Evolutionary conservation across 37 sponge, comb jelly and placozoan genomes (phyloP), one percentile per base, ranked within the genome.

Genomic region (Amphimedon queenslandica): DNA sequence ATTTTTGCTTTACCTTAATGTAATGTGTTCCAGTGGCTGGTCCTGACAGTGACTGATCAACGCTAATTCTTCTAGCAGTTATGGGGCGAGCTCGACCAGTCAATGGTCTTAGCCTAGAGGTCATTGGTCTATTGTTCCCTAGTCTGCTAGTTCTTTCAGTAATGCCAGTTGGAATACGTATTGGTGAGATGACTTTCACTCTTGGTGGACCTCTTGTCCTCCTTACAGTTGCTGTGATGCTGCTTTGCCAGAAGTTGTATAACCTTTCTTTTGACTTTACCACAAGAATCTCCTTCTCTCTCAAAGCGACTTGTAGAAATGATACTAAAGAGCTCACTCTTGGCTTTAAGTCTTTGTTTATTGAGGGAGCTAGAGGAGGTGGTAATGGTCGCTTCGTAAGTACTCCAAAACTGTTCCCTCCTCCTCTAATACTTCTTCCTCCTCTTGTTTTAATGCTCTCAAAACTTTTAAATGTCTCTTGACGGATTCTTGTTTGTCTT

Each of bases 161-260:
- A 27, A 92, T 66, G 8, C 88, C 80, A 58, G 58, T 51, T 23
- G 88, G 93, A 39, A 92, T 63, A 20, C 89, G 63, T 0, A 88
- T 77, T 25, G 84, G 89, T 13, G 93, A 85, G 10, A 88, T 81
- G 0, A 88, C 77, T 57, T 92, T 92, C 28, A 84, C 31, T 30
- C 89, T 76, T 33, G 76, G 80, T 23, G 79, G 75, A 2, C 89
- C 89, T 21, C 74, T 51, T 63, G 56, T 63, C 21, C 84, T 37
- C 6, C 56, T 35, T 34, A 92, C 84, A 35, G 67, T 70, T n/a
- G 72, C 80, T 30, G 93, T 88, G 56, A 80, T 77, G 64, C 77
- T 51, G 10, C 78, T 57, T 71, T 92, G 75, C 93, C 93, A 92
- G 40, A 81, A 84, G 10, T 68, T 55, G 78, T 77, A 88, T 25